These are phyloP conservation scores for Lethocerus indicus DNA, from an alignment of 1,140 invertebrate genomes.

Conservation along the genomic window DNA sequence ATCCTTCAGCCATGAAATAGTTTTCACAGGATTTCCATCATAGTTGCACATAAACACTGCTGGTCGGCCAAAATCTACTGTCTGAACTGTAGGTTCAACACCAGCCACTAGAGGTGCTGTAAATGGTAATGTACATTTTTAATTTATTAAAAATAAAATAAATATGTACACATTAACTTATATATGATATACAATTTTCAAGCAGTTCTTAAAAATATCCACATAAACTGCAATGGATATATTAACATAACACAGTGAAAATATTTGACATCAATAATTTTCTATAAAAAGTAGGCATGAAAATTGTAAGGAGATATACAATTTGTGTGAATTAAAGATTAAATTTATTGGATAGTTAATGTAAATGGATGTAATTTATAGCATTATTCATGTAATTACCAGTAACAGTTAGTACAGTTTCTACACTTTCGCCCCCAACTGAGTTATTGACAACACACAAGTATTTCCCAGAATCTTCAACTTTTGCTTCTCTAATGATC, in stretches of 20 bases:
- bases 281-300: too few relatives aligned
- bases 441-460: slow-evolving; percentile 88
- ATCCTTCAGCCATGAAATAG: slow-evolving; percentile 83
- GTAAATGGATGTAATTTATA: too few relatives aligned
- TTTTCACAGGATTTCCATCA: slow-evolving; percentile 77
- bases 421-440: slow-evolving; percentile 79
- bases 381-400: slow-evolving; percentile 25
- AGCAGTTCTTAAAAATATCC: too few relatives aligned
- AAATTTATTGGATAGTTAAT: too few relatives aligned
- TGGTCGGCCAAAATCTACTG: slow-evolving; percentile 79
- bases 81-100: slow-evolving; percentile 78
- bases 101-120: slow-evolving; percentile 65
- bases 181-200: too few relatives aligned
- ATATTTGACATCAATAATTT: not conserved
- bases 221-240: too few relatives aligned
- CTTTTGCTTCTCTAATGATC: slow-evolving; percentile 76
- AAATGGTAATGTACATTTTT: slow-evolving; percentile 16
- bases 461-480: slow-evolving; percentile 86
- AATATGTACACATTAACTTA: too few relatives aligned
- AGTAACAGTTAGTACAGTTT: slow-evolving; percentile 81
- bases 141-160: too few relatives aligned
- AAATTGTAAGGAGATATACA: too few relatives aligned
- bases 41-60: slow-evolving; percentile 80
- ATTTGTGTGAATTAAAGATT: too few relatives aligned
- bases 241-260: not conserved